Evolutionary conservation across 2,113 vertebrate genomes (phyloP).

Genomic region (Neofelis nebulosa): DNA sequence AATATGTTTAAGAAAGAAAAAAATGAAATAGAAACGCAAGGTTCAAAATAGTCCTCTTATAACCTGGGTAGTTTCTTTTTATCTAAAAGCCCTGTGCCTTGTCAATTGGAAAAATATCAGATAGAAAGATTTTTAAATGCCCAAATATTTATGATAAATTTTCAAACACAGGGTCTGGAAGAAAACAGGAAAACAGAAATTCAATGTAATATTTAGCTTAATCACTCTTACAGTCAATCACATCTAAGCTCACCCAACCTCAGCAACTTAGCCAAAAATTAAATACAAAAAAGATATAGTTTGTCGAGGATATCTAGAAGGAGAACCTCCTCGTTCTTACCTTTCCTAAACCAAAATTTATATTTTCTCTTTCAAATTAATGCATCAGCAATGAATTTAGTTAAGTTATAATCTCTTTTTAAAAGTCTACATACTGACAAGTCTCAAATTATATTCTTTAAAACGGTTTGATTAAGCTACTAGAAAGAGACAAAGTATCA

Average conservation of each 20-base stretch:
- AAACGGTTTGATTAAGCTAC: background rate
- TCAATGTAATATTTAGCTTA: background rate
- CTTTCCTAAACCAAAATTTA: background rate
- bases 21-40: conserved; percentile 46
- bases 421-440: background rate
- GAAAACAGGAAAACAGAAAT: conserved; percentile 23
- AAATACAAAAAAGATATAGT: background rate
- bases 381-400: background rate
- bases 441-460: background rate
- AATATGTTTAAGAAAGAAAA: conserved; percentile 48
- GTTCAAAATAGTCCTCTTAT: conserved; percentile 19
- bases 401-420: background rate
- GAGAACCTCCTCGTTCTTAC: background rate
- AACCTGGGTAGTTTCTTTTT: background rate
- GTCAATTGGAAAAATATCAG: background rate
- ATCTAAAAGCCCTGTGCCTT: conserved; percentile 26
- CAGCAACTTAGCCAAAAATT: background rate
- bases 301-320: background rate
- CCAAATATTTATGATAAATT: conserved; percentile 22
- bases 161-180: background rate
- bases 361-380: conserved; percentile 32
- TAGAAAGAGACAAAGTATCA: background rate
- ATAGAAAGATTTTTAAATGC: conserved; percentile 1
- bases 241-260: background rate
- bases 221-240: background rate